phyloP scores from a whole-genome alignment of 2,113 vertebrate species.

The Odontesthes bonariensis region DNA sequence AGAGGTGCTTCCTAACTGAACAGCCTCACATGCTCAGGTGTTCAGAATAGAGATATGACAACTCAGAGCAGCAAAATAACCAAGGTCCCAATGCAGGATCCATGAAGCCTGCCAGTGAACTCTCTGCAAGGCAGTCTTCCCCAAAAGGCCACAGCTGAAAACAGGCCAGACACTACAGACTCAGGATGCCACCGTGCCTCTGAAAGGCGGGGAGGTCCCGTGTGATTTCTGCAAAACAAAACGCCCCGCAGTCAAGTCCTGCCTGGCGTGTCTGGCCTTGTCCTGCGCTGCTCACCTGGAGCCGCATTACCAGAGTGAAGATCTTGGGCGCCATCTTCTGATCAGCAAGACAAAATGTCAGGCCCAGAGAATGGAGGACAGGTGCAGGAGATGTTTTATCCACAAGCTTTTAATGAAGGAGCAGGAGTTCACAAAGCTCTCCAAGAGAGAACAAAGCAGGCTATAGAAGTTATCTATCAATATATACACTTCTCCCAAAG shows the following conservation, averaged over 20 bases:
- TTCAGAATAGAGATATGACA: no score
- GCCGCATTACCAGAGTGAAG: constrained; percentile 66
- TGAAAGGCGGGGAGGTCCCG: constrained; percentile 70
- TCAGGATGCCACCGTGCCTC: neutral
- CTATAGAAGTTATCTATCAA: no score
- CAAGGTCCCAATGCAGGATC: constrained; percentile 29
- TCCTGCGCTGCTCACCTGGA: constrained; percentile 80
- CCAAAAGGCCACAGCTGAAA: constrained; percentile 44
- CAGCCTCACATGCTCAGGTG: no score
- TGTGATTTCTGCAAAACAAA: constrained; percentile 79
- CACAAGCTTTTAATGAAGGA: no score
- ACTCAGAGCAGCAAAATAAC: no score
- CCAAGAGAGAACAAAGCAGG: no score
- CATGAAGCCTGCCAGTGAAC: constrained; percentile 70
- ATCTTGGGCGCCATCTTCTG: constrained; percentile 87
- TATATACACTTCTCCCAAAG: no score
- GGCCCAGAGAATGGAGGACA: no score
- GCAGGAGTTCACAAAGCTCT: no score
- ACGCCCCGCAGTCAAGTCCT: constrained; percentile 75
- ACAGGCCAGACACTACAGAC: neutral
- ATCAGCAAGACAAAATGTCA: no score
- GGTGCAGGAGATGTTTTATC: no score
- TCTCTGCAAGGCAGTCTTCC: constrained; percentile 71
- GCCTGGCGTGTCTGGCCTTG: constrained; percentile 80
- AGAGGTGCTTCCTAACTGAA: no score